Conservation (phyloP, 2,113 vertebrate species). For the Oreochromis spilurus region DNA sequence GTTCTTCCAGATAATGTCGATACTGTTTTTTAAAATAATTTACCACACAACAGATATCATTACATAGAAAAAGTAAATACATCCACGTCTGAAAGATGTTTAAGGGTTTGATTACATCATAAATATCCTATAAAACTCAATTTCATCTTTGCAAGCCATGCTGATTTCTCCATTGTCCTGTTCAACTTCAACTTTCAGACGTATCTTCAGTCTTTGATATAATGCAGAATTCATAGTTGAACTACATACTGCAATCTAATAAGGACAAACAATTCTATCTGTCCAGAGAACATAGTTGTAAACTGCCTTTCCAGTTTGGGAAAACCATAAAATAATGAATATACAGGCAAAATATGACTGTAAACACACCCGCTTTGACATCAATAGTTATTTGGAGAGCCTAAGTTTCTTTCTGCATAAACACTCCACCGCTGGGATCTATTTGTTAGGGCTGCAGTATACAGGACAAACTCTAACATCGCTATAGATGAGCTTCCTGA, state of each 20-base stretch:
- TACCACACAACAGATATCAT: background rate
- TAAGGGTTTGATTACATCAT: background rate
- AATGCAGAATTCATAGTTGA: background rate
- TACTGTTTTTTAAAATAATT: background rate
- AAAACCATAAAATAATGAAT: background rate
- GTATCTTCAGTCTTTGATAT: background rate
- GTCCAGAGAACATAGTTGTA: background rate
- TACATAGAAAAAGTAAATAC: background rate
- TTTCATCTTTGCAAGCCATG: background rate
- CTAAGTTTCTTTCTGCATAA: background rate
- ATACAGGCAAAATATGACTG: background rate
- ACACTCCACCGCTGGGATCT: background rate
- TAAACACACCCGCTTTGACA: background rate
- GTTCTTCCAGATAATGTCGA: background rate
- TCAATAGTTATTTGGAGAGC: background rate
- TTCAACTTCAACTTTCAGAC: background rate
- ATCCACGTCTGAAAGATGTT: background rate
- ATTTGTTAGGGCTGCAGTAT: background rate
- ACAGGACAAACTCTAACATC: background rate
- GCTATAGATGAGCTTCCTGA: background rate
- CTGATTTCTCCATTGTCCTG: background rate
- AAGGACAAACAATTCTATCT: background rate
- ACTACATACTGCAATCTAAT: background rate
- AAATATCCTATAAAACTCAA: background rate
- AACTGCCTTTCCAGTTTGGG: background rate